Evolutionary conservation across 2,113 vertebrate genomes (phyloP).

Genomic region (Talpa occidentalis): DNA sequence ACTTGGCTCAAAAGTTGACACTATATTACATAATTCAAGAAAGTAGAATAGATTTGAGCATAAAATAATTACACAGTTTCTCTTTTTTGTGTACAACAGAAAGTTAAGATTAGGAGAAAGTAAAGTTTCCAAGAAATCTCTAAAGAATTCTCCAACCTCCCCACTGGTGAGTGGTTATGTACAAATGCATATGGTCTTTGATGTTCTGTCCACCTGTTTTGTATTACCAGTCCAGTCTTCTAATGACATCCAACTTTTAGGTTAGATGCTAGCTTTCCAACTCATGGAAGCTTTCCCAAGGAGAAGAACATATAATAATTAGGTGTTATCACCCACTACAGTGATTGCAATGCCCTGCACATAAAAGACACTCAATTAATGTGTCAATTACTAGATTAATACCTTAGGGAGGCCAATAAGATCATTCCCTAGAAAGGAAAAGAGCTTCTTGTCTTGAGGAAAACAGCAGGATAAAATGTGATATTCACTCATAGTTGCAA

Average conservation of each 20-base stretch:
- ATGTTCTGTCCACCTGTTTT: not conserved
- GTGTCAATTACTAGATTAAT: not conserved
- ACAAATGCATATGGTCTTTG: not conserved
- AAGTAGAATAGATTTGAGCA: not conserved
- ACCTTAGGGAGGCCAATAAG: not conserved
- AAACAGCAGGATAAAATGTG: conserved; percentile 25
- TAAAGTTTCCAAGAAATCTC: not conserved
- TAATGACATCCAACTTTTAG: not conserved
- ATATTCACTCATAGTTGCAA: not conserved
- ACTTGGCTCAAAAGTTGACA: not conserved
- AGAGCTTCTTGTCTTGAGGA: not conserved
- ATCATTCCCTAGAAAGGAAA: not conserved
- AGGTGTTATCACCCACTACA: not conserved
- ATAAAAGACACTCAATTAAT: not conserved
- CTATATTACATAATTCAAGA: not conserved
- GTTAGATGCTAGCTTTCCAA: conserved; percentile 4
- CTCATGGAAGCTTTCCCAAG: not conserved
- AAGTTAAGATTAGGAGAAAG: conserved; percentile 7
- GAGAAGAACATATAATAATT: not conserved
- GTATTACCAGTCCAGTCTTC: not conserved
- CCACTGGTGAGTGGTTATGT: no score
- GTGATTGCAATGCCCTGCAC: not conserved
- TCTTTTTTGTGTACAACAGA: not conserved
- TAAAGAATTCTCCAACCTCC: not conserved
- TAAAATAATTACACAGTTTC: not conserved